phyloP scores from a whole-genome alignment of 1,140 invertebrate genomes.

The Lepidotrigona ventralis region DNA sequence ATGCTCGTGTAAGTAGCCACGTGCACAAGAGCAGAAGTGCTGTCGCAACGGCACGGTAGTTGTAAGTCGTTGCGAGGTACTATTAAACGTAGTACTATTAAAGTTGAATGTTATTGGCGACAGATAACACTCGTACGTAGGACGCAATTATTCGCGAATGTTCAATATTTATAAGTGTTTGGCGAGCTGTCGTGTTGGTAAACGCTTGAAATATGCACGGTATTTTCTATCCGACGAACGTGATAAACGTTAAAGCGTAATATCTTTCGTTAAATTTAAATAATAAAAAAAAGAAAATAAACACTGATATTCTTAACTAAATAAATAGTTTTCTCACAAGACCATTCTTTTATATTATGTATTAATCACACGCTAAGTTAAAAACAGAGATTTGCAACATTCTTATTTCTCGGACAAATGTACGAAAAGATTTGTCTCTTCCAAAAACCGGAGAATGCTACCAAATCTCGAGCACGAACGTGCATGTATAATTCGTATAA shows the following conservation, averaged over 20 bases:
- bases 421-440: too few species aligned
- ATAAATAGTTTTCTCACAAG: too few species aligned
- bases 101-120: conserved; percentile 48
- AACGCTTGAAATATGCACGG: not conserved
- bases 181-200: not conserved
- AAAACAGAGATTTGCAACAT: too few species aligned
- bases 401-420: too few species aligned
- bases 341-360: too few species aligned
- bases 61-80: conserved; percentile 11
- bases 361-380: too few species aligned
- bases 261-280: not conserved
- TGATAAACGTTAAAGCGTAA: not conserved
- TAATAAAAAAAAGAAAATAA: too few species aligned
- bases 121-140: conserved; percentile 30
- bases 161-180: conserved; percentile 14
- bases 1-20: conserved; percentile 29
- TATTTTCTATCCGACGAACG: not conserved
- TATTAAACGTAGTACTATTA: conserved; percentile 1
- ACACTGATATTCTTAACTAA: too few species aligned
- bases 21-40: conserved; percentile 3
- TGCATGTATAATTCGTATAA: too few species aligned
- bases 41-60: conserved; percentile 2
- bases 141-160: conserved; percentile 12
- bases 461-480: too few species aligned
- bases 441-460: too few species aligned